Base-by-base conservation (phyloP, 2,888 invertebrate genomes). In the Steromphala cineraria region DNA sequence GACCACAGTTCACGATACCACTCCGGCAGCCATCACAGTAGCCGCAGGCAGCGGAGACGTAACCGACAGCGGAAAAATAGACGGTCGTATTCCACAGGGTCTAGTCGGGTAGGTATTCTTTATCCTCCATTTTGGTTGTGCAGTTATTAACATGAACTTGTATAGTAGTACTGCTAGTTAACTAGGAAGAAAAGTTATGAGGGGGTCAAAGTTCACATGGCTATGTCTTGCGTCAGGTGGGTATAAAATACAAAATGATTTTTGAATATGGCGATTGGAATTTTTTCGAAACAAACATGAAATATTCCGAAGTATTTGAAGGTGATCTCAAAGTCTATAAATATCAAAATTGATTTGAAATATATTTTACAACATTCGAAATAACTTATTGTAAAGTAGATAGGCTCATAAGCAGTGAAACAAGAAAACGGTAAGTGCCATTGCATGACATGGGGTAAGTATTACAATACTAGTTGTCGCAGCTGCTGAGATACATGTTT, bases 41-140 rank as follows among this genome's bases (percentile, higher is more conserved):
- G 86, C 62, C 82, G 84, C 17, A 78, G 88, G 78, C 81, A 83
- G 15, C 81, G 87, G 53, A 83, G 86, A n/a, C 82, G 85, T 36
- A 84, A 83, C 67, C 82, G 87, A 19, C 85, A 81, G 31, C 84
- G 89, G 80, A 82, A 87, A 56, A 87, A 87, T 75, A 82, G 85
- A 15, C 82, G 87, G 28, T 75, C 86, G 31, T 86, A 86, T 31
- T 84, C 89, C 8, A 88, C 88, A 52, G 84, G 85, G 21, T 87
- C 88, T 67, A 87, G 87, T 84, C 86, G 85, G 89, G 88, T 88
- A 83, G 84, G 88, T 85, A 55, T 28, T 80, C 75, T 74, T 46
- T 46, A 13, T 46, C 46, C 46, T 46, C 46, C 46, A 13, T 46
- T 46, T 13, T 46, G 46, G 46, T 46, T 46, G 46, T 46, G 46